Conservation (phyloP, 1,140 invertebrate genomes). For the Drosophila willistoni region DNA sequence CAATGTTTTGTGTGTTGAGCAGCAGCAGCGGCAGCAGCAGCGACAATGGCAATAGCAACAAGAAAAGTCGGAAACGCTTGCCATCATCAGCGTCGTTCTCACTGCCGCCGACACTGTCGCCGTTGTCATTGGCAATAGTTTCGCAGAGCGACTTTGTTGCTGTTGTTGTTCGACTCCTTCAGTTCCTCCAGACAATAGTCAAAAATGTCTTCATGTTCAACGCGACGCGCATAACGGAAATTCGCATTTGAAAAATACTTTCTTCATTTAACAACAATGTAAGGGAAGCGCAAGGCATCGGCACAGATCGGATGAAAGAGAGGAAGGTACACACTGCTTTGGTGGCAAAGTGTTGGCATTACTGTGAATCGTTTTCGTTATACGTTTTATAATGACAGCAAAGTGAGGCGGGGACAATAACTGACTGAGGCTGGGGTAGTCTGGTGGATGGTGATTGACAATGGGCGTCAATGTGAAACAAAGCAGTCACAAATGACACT, state of each 20-base stretch:
- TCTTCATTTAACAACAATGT: conserved; percentile 82
- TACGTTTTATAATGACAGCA: conserved; percentile 77
- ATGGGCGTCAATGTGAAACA: conserved; percentile 47
- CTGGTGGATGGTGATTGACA: conserved; percentile 50
- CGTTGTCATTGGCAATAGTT: conserved; percentile 77
- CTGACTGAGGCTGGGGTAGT: conserved; percentile 39
- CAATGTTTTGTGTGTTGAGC: conserved; percentile 74
- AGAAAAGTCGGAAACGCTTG: conserved; percentile 71
- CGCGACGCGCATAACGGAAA: conserved; percentile 78
- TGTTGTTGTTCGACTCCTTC: conserved; percentile 56
- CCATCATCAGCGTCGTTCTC: conserved; percentile 72
- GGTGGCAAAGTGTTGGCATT: conserved; percentile 79
- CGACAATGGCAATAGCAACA: conserved; percentile 31
- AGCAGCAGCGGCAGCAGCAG: conserved; percentile 27
- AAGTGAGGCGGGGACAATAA: background rate
- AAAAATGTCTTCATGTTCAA: conserved; percentile 79
- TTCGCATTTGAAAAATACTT: conserved; percentile 82
- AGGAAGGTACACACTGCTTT: conserved; percentile 25
- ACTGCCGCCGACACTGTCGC: conserved; percentile 38
- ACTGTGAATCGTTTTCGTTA: conserved; percentile 81
- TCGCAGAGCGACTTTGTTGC: conserved; percentile 63
- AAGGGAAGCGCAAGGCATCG: conserved; percentile 22
- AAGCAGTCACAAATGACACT: conserved; percentile 15
- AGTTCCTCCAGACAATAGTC: conserved; percentile 72
- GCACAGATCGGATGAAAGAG: conserved; percentile 4